These are phyloP conservation scores for Microtus pennsylvanicus DNA, from an alignment of 2,113 vertebrate genomes.

Conservation along the genomic window DNA sequence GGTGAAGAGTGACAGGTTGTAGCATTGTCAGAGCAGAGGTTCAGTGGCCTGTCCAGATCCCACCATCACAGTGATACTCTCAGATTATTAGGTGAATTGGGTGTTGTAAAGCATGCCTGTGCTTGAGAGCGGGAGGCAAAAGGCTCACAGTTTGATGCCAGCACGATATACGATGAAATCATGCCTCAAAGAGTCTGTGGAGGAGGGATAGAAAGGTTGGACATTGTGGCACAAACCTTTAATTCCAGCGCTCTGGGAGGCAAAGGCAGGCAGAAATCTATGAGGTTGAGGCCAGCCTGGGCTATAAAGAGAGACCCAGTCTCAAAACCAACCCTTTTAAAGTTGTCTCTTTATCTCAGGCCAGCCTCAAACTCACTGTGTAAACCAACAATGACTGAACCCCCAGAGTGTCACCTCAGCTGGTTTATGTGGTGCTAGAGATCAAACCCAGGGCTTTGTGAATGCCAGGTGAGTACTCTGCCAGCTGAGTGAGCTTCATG, in stretches of 20 bases:
- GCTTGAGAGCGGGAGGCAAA: neutral
- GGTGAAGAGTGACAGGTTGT: neutral
- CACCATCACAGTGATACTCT: too few species aligned
- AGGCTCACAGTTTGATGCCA: neutral
- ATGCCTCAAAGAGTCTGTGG: neutral
- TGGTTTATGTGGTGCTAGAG: neutral
- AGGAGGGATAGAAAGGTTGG: neutral
- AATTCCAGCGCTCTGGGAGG: too few species aligned
- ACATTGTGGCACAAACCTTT: neutral
- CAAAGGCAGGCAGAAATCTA: neutral
- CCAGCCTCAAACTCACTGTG: neutral
- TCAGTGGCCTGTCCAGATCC: neutral
- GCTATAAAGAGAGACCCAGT: neutral
- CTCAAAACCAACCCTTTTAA: neutral
- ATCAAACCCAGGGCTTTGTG: neutral
- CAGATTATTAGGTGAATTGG: too few species aligned
- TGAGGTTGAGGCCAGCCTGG: neutral
- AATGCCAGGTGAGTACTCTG: neutral
- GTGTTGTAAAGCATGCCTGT: neutral
- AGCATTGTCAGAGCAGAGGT: neutral
- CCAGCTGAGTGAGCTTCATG: neutral
- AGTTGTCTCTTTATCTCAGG: neutral
- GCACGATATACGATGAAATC: neutral
- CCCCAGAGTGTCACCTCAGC: neutral
- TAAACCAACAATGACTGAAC: neutral